Conservation (phyloP, 2,888 invertebrate species). For the Nasonovia ribisnigri region DNA sequence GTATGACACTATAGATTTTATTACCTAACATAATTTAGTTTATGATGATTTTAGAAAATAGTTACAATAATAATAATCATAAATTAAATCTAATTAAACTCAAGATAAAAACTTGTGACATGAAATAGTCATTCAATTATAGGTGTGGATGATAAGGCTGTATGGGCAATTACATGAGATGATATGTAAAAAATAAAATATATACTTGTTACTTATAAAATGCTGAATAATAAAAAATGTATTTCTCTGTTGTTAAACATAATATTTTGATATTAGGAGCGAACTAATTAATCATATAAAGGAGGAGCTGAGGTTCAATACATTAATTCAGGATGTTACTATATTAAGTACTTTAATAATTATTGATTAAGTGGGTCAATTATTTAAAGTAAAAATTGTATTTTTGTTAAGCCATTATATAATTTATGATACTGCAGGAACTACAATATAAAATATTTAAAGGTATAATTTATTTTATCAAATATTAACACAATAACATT, state of each 20-base stretch:
- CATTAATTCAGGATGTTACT: neutral
- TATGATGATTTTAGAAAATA: neutral
- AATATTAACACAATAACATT: neutral
- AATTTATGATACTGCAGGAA: neutral
- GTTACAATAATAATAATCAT: neutral
- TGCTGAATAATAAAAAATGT: neutral
- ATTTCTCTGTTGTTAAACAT: neutral
- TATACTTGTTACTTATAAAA: neutral
- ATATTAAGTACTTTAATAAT: neutral
- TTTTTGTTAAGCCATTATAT: neutral
- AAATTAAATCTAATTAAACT: neutral
- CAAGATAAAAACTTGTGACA: neutral
- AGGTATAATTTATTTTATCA: neutral
- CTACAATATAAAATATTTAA: neutral
- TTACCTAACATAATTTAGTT: neutral
- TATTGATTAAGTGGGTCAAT: neutral
- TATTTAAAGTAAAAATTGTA: neutral
- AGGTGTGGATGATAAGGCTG: neutral
- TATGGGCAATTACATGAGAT: neutral
- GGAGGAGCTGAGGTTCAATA: neutral
- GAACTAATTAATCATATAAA: neutral
- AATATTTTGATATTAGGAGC: neutral
- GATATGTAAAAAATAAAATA: neutral
- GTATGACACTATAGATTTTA: neutral
- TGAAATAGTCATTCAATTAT: neutral